Conservation (phyloP, 2,113 vertebrate genomes). For the Lepisosteus osseus region DNA sequence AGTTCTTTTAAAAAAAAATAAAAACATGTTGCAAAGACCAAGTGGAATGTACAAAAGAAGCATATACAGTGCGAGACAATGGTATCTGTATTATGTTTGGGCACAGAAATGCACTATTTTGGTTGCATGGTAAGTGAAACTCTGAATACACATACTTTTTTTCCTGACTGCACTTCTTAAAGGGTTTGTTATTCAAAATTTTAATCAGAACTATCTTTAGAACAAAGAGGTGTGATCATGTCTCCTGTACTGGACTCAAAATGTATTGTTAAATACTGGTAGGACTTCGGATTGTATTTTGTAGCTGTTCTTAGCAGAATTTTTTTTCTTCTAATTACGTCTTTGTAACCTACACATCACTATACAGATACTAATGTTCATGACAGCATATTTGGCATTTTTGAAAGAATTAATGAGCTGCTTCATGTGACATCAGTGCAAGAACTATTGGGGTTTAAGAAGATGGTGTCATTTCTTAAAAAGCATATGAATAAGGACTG, state of each 20-base stretch:
- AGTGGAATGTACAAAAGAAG: not conserved
- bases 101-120: constrained; percentile 1
- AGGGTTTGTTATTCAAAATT: not conserved
- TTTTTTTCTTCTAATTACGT: not conserved
- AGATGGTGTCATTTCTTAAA: too few species aligned
- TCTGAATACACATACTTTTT: constrained; percentile 2
- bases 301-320: not conserved
- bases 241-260: not conserved
- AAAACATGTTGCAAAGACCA: not conserved
- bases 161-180: not conserved
- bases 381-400: too few species aligned
- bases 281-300: not conserved
- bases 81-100: not conserved
- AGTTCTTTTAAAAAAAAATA: not conserved
- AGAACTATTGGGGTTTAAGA: too few species aligned
- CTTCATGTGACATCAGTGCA: too few species aligned
- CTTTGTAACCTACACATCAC: not conserved
- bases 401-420: too few species aligned
- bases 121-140: not conserved
- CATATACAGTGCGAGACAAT: not conserved
- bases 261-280: not conserved
- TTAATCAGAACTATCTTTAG: not conserved
- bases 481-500: too few species aligned
- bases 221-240: not conserved
- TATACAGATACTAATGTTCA: not conserved